Base-by-base conservation (phyloP, 2,113 vertebrate genomes). In the Aramus guarauna region DNA sequence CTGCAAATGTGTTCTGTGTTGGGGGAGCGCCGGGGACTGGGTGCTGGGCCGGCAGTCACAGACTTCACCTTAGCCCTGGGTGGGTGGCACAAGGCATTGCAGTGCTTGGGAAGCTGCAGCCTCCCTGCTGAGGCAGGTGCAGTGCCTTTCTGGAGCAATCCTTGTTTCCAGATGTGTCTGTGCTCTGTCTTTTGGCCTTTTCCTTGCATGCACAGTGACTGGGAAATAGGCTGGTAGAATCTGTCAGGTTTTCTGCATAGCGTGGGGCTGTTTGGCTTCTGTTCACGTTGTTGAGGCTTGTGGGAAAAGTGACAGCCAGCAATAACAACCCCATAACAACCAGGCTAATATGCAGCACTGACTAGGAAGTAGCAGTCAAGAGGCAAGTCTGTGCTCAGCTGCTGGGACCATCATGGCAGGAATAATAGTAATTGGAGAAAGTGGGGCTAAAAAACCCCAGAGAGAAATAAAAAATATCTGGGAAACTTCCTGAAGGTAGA, bases 21-120 rank as follows among this genome's bases (percentile, higher is more conserved):
- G 48, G 56, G 71, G 63, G 36, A n/a, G 34, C 1, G 0, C 47
- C 0, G 0, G 77, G 80, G 32, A 22, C n/a, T 13, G 86, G 47
- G 74, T 72, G 63, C 63, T 90, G 8, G 39, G 63, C 67, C 9
- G 12, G 62, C 82, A 55, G 56, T 92, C 52, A 64, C 56, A 69
- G 37, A 12, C 64, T 7, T 12, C 29, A 34, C 50, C 69, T 64
- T 53, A 43, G 66, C n/a, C 48, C 41, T 47, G 43, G 45, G 50
- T 48, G 72, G 62, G 71, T 90, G 81, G 73, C 73, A 67, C 7
- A 21, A 72, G 55, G 53, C 8, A 1, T 4, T 32, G 39, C 15
- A 32, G 47, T 34, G 39, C 36, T 19, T 41, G 36, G 14, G 34
- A 63, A 63, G 66, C 59, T 62, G 56, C 29, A 37, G 22, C 43